phyloP scores from a whole-genome alignment of 2,888 invertebrate species.

The Micropterix aruncella region DNA sequence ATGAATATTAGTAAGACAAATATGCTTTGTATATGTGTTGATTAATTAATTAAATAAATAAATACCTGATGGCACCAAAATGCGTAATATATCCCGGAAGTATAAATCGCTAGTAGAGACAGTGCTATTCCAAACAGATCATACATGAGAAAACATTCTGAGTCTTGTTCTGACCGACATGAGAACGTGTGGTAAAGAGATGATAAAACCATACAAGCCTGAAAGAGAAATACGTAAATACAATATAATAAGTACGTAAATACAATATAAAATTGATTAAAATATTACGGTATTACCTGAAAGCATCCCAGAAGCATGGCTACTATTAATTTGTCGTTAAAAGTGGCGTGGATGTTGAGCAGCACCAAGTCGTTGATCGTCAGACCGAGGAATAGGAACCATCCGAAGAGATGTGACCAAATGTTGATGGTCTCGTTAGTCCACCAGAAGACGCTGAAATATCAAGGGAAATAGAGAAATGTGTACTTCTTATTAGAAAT shows the following conservation, averaged over 20 bases:
- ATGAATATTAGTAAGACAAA: too few relatives aligned
- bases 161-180: slow-evolving; percentile 78
- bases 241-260: not conserved
- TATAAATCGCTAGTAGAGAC: slow-evolving; percentile 85
- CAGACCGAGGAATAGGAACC: slow-evolving; percentile 67
- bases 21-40: too few relatives aligned
- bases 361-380: slow-evolving; percentile 74
- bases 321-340: slow-evolving; percentile 75
- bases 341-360: slow-evolving; percentile 62
- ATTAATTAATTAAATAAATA: slow-evolving; percentile 14
- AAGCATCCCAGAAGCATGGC: slow-evolving; percentile 74
- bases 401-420: slow-evolving; percentile 89
- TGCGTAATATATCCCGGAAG: slow-evolving; percentile 91
- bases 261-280: slow-evolving; percentile 3
- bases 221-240: slow-evolving; percentile 20
- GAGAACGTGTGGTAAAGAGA: slow-evolving; percentile 90
- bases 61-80: slow-evolving; percentile 90
- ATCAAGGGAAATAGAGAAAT: too few relatives aligned
- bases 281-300: slow-evolving; percentile 44
- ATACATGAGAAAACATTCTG: slow-evolving; percentile 73
- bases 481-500: too few relatives aligned
- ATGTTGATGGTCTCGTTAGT: slow-evolving; percentile 96
- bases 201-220: slow-evolving; percentile 88
- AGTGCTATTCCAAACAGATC: slow-evolving; percentile 90
- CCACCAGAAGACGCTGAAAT: slow-evolving; percentile 83